phyloP scores from a whole-genome alignment of 2,797 vertebrate species.

The Psittacula derbiana region DNA sequence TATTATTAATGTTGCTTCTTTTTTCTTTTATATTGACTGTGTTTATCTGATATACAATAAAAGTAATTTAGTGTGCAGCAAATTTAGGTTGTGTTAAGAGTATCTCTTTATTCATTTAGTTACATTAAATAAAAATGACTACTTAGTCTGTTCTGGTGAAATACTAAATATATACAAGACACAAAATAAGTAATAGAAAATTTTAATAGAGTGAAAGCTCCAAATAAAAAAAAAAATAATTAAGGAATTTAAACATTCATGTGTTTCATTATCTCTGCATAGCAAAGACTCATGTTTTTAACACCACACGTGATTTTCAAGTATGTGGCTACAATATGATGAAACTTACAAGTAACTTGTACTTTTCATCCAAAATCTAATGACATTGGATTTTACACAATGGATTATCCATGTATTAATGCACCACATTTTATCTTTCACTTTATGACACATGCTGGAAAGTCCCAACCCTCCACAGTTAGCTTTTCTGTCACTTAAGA shows the following conservation, averaged over 20 bases:
- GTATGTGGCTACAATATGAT: background rate
- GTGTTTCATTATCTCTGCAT: background rate
- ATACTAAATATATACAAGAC: background rate
- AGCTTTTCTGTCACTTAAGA: background rate
- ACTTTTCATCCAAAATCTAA: background rate
- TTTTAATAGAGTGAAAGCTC: background rate
- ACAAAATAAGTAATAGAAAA: background rate
- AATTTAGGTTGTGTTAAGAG: background rate
- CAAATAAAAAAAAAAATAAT: background rate
- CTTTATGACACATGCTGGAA: background rate
- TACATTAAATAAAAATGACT: background rate
- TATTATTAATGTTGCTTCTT: background rate
- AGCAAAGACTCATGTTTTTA: background rate
- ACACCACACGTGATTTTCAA: background rate
- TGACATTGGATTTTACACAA: background rate
- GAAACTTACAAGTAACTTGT: background rate
- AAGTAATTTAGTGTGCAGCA: background rate
- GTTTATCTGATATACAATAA: background rate
- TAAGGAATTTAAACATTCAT: background rate
- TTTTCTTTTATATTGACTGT: background rate
- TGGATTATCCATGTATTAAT: background rate
- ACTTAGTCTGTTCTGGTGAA: background rate
- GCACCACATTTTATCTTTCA: background rate
- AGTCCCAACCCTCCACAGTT: background rate
- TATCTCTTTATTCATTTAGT: background rate